Evolutionary conservation across 2,888 invertebrate species (phyloP), one percentile per base, ranked within the genome.

Genomic region (Gnatocerus cornutus): DNA sequence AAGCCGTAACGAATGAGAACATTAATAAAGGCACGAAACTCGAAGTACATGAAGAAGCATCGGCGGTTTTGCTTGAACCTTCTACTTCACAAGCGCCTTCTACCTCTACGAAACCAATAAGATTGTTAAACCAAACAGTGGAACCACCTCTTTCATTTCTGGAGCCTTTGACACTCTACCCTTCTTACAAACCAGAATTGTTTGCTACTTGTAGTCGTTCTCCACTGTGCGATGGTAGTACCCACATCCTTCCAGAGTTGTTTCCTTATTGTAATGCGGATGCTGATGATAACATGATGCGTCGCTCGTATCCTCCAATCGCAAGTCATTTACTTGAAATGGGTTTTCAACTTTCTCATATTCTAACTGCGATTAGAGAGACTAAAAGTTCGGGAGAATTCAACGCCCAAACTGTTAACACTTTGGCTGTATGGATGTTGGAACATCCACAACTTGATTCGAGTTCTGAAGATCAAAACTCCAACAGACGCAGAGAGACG

Each of bases 351-450:
- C 78, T 88, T 30, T 81, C 85, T 41, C 89, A 89, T 73, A 88
- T 90, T 59, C 83, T 87, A 74, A 86, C 86, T 75, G 90, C 90
- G 0, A 84, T 71, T 8, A 13, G 52, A 6, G 71, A 78, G 58
- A 81, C 88, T 50, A 87, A 88, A 74, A 80, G 80, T 68, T 74
- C 80, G 0, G 79, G 80, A 0, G 84, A 83, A 68, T 74, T 82
- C 5, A 83, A 79, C 71, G 81, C 87, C 0, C 86, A 87, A 46
- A 86, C 86, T n/a, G 86, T 89, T 10, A 90, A 89, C 77, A 86
- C 86, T 75, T 78, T 90, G 58, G 90, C 89, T 3, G 89, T 88
- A 2, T 90, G 90, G 90, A 90, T 90, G 89, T 81, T 90, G 61
- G 90, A 90, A 74, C 88, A 90, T 81, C 90, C 89, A 0, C 82